Conservation (phyloP, 2,888 invertebrate species). For the Branchellion lobata region DNA sequence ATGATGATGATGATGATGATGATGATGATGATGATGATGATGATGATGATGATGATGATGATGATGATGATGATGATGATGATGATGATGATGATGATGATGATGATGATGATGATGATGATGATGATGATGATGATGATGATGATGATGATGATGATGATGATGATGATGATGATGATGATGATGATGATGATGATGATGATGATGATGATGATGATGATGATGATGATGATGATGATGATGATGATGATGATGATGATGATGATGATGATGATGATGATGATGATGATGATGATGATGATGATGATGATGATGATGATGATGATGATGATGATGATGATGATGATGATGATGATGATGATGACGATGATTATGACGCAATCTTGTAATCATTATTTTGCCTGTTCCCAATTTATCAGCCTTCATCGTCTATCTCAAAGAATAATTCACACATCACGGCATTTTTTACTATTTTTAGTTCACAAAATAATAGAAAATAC, state of each 20-base stretch:
- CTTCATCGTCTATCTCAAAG: no score
- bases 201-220: neutral
- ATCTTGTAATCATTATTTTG: no score
- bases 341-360: neutral
- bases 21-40: constrained; percentile 30
- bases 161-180: neutral
- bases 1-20: constrained; percentile 28
- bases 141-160: constrained; percentile 18
- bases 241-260: constrained; percentile 31
- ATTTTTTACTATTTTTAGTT: no score
- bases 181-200: neutral
- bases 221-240: constrained; percentile 28
- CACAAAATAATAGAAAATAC: no score
- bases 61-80: constrained; percentile 16
- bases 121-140: constrained; percentile 33
- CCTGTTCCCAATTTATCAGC: no score
- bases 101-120: constrained; percentile 13
- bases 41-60: constrained; percentile 4
- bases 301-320: constrained; percentile 27
- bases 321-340: constrained; percentile 20
- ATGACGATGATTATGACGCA: no score
- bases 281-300: constrained; percentile 31
- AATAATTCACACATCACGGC: no score
- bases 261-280: constrained; percentile 32
- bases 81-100: neutral